Evolutionary conservation across 2,797 vertebrate genomes (phyloP).

Genomic region (Rhynchonycteris naso): DNA sequence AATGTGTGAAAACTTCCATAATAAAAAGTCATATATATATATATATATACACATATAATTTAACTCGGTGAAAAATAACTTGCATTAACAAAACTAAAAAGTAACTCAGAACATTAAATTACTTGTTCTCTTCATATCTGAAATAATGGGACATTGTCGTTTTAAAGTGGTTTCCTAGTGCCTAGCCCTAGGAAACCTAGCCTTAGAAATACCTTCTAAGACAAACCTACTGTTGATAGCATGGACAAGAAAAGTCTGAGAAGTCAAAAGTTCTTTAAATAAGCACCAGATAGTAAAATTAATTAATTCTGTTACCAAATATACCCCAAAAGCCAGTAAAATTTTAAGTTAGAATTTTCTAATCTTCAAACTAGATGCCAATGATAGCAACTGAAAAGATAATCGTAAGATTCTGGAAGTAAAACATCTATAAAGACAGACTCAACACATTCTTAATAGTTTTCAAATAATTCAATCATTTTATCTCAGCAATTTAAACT

Average conservation of each 20-base stretch:
- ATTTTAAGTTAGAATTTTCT: conserved; percentile 44
- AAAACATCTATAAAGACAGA: background rate
- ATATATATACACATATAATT: background rate
- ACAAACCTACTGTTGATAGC: conserved; percentile 23
- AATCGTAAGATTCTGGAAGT: background rate
- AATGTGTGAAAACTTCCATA: background rate
- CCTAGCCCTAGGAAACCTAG: background rate
- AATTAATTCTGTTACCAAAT: conserved; percentile 50
- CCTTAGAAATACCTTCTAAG: conserved; percentile 23
- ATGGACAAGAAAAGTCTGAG: background rate
- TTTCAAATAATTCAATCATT: conserved; percentile 45
- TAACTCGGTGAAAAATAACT: background rate
- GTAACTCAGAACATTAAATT: conserved; percentile 46
- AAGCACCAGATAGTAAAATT: conserved; percentile 37
- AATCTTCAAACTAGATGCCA: conserved; percentile 42
- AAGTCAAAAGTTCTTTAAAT: conserved; percentile 38
- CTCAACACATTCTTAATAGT: background rate
- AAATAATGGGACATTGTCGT: conserved; percentile 27
- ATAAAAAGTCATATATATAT: background rate
- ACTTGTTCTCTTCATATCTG: conserved; percentile 16
- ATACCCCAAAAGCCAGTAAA: conserved; percentile 50
- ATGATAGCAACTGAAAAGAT: conserved; percentile 14
- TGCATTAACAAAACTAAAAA: conserved; percentile 33
- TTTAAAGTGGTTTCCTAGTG: conserved; percentile 50
- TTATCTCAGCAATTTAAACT: conserved; percentile 31